phyloP scores from a whole-genome alignment of 1,140 invertebrate genomes.

The Frieseomelitta varia region DNA sequence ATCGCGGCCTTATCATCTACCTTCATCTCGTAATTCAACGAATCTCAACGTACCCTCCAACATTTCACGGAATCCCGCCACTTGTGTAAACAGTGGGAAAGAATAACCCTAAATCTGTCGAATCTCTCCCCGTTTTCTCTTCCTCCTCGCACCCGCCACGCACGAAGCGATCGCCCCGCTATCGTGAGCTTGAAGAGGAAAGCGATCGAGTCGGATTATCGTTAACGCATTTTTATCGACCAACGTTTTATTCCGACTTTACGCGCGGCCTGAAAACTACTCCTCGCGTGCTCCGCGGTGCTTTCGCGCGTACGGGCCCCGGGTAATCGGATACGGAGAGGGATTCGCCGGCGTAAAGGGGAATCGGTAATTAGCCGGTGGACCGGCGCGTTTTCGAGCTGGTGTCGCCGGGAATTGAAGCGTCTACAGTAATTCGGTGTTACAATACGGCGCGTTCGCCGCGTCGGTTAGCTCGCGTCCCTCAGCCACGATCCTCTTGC shows the following conservation, averaged over 20 bases:
- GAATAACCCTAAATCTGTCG: no score
- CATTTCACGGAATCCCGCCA: background rate
- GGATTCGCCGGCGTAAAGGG: background rate
- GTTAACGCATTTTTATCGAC: constrained; percentile 36
- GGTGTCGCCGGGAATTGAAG: constrained; percentile 49
- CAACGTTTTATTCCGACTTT: constrained; percentile 21
- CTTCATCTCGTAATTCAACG: no score
- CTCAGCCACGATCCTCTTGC: background rate
- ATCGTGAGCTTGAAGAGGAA: background rate
- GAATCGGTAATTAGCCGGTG: constrained; percentile 27
- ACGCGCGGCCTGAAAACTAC: constrained; percentile 41
- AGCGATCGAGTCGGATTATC: constrained; percentile 25
- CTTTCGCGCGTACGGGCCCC: constrained; percentile 10
- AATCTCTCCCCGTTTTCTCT: background rate
- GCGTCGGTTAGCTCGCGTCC: constrained; percentile 11
- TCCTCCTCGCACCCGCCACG: background rate
- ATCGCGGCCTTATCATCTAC: no score
- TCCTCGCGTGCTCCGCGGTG: background rate
- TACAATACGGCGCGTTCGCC: constrained; percentile 53
- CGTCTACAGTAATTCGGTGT: constrained; percentile 64
- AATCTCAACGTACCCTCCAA: background rate
- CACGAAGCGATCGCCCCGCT: no score
- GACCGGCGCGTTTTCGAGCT: constrained; percentile 20
- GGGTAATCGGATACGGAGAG: constrained; percentile 58
- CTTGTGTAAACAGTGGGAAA: no score